Evolutionary conservation across 2,113 vertebrate species (phyloP).

Genomic region (Rhynchomys soricoides): DNA sequence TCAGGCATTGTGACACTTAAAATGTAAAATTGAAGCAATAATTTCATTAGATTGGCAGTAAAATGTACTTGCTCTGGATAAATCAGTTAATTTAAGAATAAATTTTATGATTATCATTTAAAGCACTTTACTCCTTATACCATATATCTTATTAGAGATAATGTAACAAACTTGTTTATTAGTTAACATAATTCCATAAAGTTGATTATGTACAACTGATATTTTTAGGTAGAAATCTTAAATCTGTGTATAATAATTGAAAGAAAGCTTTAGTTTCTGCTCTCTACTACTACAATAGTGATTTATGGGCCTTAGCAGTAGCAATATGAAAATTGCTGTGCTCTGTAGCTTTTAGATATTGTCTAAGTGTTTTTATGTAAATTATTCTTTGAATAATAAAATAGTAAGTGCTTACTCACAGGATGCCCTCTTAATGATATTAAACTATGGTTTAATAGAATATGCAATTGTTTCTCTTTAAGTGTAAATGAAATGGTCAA

Average conservation of each 20-base stretch:
- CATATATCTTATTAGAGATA: conserved; percentile 35
- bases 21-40: conserved; percentile 37
- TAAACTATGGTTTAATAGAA: conserved; percentile 13
- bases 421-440: background rate
- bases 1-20: conserved; percentile 9
- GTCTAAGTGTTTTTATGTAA: background rate
- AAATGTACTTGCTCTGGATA: conserved; percentile 45
- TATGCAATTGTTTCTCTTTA: background rate
- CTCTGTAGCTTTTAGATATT: background rate
- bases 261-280: conserved; percentile 52
- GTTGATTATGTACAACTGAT: conserved; percentile 3
- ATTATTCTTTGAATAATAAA: background rate
- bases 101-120: background rate
- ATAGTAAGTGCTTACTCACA: background rate
- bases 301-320: background rate
- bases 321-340: background rate
- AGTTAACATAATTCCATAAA: conserved; percentile 10
- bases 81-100: conserved; percentile 58
- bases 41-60: conserved; percentile 51
- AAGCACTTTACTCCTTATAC: background rate
- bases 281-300: background rate
- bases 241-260: background rate
- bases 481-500: background rate
- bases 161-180: conserved; percentile 28
- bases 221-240: conserved; percentile 10